These are phyloP conservation scores for Nycticryphes semicollaris DNA, from an alignment of 2,113 vertebrate genomes.

Conservation along the genomic window DNA sequence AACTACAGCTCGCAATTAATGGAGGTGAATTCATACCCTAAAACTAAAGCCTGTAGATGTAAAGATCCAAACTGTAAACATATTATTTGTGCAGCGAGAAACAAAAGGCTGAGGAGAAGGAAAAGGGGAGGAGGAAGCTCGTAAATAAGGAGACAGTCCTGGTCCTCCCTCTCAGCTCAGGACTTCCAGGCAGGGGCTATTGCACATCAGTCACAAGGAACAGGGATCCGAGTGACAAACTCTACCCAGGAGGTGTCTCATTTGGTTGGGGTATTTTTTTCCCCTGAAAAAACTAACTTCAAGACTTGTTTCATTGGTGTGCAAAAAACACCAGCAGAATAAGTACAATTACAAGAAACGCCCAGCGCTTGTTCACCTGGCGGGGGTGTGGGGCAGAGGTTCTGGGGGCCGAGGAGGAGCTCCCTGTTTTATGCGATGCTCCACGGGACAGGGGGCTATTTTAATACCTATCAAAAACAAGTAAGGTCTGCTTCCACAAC, in stretches of 20 bases:
- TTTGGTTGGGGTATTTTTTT: no score
- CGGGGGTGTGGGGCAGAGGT: fast-evolving
- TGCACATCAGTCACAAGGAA: not conserved
- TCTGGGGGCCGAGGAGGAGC: not conserved
- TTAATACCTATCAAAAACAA: not conserved
- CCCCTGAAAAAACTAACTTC: not conserved
- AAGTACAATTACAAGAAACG: not conserved
- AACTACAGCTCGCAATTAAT: not conserved
- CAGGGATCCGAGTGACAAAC: not conserved
- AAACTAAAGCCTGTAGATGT: not conserved
- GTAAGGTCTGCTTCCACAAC: not conserved
- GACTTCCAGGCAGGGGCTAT: not conserved
- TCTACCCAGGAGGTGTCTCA: not conserved
- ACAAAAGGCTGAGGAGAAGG: not conserved
- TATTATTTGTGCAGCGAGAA: not conserved
- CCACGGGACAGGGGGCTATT: not conserved
- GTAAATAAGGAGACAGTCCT: not conserved
- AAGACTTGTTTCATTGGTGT: not conserved
- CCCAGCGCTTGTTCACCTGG: not conserved
- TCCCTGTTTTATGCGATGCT: not conserved
- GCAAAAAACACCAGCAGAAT: not conserved
- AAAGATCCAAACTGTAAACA: not conserved
- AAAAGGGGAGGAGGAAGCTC: not conserved
- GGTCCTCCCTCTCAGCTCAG: not conserved
- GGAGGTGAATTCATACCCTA: not conserved